Evolutionary conservation across 1,140 invertebrate species (phyloP), one percentile per base, ranked within the genome.

Genomic region (Brachionus rotundiformis): DNA sequence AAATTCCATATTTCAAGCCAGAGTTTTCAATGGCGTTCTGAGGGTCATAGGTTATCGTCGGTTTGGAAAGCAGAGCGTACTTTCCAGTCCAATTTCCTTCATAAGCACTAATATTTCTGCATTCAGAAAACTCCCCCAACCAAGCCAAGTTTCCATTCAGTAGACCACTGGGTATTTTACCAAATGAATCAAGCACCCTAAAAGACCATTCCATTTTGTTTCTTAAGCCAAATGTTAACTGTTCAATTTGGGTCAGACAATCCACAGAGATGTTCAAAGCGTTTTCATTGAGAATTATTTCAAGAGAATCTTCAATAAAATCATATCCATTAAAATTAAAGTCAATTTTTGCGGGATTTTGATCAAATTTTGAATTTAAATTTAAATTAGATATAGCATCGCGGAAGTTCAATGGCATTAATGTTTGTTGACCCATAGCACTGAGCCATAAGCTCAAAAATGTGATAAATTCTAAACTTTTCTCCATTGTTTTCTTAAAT

Each of bases 51-150:
- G 13, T 29, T n/a, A 13, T n/a, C 16, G 54, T 1, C 5, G 82
- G 33, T 19, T 71, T 80, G n/a, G 41, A 31, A 13, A 44, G 23
- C 16, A 47, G 19, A 16, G 27, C 63, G 33, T 79, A 49, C 44
- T 39, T 41, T 71, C 59, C 31, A 23, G 63, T 61, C 47, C 39
- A 63, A 65, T 39, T 47, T 41, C 73, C 16, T 77, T 44, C 25
- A 36, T 36, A 16, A 13, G 77, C 65, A 82, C 31, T 29, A 13
- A 85, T 83, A 25, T 82, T 77, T 23, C 83, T 82, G 83, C 87
- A 88, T 81, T 88, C 83, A 31, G 85, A 86, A 71, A 83, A 87
- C n/a, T 83, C 83, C 27, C 87, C 87, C 31, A 87, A 83, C 84
- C 85, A 86, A 1, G 81, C 77, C 8, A 86, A 31, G 41, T 85